Evolutionary conservation across 2,113 vertebrate species (phyloP).

Genomic region (Rhabdomys dilectus): DNA sequence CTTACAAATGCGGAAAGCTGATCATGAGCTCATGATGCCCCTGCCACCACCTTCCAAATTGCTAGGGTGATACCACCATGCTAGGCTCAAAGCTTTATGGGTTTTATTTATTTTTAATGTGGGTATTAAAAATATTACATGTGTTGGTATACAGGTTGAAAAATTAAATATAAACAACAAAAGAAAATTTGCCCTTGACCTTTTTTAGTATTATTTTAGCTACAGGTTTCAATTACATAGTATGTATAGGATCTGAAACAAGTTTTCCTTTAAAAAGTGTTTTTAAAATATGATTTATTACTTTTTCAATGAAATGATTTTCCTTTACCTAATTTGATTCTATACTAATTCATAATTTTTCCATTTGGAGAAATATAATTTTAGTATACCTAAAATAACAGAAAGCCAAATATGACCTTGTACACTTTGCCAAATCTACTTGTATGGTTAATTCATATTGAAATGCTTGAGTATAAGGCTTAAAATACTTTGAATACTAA

Average conservation of each 20-base stretch:
- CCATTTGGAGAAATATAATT: conserved; percentile 17
- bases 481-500: neutral
- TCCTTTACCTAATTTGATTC: conserved; percentile 36
- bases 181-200: neutral
- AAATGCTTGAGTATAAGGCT: conserved; percentile 17
- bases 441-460: conserved; percentile 7
- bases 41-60: neutral
- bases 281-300: conserved; percentile 56
- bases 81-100: neutral
- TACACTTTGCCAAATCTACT: conserved; percentile 30
- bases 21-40: neutral
- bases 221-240: neutral
- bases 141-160: neutral
- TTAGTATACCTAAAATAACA: conserved; percentile 8
- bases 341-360: conserved; percentile 21
- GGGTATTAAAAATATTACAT: neutral
- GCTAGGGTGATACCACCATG: neutral
- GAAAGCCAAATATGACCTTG: conserved; percentile 12
- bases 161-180: conserved; percentile 52
- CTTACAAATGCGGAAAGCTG: neutral
- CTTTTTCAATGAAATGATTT: conserved; percentile 4
- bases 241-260: neutral
- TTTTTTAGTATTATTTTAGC: neutral
- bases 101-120: conserved; percentile 4
- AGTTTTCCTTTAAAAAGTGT: conserved; percentile 1